These are phyloP conservation scores for Acanthisitta chloris DNA, from an alignment of 2,113 vertebrate genomes.

Conservation along the genomic window DNA sequence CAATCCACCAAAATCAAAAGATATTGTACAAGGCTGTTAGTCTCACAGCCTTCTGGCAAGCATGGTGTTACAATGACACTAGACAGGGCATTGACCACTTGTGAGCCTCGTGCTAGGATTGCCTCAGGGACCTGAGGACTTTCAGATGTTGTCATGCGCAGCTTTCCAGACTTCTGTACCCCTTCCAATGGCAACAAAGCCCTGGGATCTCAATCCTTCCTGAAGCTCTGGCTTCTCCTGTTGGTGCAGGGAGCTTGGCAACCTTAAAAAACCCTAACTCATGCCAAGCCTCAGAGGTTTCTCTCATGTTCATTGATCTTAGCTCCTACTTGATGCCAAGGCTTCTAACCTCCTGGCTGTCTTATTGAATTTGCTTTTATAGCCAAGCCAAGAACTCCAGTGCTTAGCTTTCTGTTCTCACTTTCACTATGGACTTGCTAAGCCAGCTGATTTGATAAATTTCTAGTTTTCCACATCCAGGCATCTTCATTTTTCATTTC, in stretches of 20 bases:
- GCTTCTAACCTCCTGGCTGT: not conserved
- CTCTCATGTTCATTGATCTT: not conserved
- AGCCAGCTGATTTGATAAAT: not conserved
- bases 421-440: not conserved
- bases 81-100: not conserved
- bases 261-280: not conserved
- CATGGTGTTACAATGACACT: not conserved
- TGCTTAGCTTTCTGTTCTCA: not conserved
- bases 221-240: not conserved
- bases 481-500: not conserved
- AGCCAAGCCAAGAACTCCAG: not conserved
- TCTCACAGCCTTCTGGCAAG: not conserved
- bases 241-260: not conserved
- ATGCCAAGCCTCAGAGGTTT: not conserved
- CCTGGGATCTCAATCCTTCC: not conserved
- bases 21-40: not conserved
- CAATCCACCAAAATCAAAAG: not conserved
- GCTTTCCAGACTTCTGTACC: not conserved
- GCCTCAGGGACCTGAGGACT: not conserved
- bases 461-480: not conserved
- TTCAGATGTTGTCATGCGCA: not conserved
- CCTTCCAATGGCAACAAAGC: not conserved
- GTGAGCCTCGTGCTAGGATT: not conserved
- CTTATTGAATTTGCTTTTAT: not conserved
- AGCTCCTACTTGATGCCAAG: not conserved